Conservation (phyloP, 2,888 invertebrate species). For the Atethmia centrago region DNA sequence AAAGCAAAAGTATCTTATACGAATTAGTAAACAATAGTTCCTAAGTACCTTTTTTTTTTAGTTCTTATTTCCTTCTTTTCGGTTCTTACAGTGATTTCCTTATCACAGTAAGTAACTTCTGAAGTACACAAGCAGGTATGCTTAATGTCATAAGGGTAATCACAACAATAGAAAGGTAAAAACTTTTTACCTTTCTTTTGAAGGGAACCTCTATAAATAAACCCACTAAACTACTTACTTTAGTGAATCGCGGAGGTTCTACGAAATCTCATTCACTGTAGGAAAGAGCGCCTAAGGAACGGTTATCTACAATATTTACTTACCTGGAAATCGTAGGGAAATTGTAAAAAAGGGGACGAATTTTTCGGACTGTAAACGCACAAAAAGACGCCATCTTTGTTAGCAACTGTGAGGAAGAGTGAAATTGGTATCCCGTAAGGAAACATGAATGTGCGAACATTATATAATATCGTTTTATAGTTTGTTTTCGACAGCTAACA, state of each 20-base stretch:
- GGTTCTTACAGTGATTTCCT: neutral
- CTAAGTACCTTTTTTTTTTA: neutral
- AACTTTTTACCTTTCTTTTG: constrained; percentile 9
- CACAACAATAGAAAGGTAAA: neutral
- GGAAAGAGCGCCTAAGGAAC: constrained; percentile 17
- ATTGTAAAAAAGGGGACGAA: constrained; percentile 15
- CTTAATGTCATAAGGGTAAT: too few relatives aligned
- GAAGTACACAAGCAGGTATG: too few relatives aligned
- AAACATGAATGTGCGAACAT: neutral
- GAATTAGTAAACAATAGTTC: too few relatives aligned
- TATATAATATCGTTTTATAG: too few relatives aligned
- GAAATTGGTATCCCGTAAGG: constrained; percentile 16
- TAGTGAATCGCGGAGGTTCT: neutral
- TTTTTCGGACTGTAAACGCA: constrained; percentile 32
- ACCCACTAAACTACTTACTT: constrained; percentile 7
- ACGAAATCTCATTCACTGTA: constrained; percentile 18
- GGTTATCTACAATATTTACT: constrained; percentile 37
- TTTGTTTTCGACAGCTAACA: neutral
- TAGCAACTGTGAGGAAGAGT: constrained; percentile 13
- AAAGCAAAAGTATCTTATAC: neutral
- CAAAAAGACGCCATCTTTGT: constrained; percentile 33
- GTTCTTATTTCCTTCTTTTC: neutral
- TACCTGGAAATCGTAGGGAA: constrained; percentile 28
- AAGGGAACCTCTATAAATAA: constrained; percentile 20
- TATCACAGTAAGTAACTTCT: neutral